These are phyloP conservation scores for Spisula solida DNA, from an alignment of 2,888 invertebrate genomes.

Conservation along the genomic window DNA sequence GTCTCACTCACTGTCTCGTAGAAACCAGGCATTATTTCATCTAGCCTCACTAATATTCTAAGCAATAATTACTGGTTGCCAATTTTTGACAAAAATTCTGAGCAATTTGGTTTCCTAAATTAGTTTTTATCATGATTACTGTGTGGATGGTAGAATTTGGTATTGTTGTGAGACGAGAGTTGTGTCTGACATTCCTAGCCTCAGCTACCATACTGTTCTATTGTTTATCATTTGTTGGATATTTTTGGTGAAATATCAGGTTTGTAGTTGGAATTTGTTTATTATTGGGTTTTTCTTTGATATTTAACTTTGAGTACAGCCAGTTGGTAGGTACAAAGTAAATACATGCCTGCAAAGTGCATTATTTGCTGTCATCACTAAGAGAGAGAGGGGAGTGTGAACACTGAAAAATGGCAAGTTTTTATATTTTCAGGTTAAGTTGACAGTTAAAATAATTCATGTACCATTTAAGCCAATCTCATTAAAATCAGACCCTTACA, in stretches of 20 bases:
- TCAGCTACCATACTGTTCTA: neutral
- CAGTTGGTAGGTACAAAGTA: too few species aligned
- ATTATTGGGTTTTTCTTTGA: neutral
- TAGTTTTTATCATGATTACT: constrained; percentile 15
- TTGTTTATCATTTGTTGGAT: constrained; percentile 1
- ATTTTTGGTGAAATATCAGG: neutral
- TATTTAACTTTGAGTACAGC: neutral
- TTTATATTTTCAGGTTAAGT: too few species aligned
- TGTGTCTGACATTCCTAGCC: neutral
- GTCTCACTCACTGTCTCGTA: neutral
- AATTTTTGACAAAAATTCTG: constrained; percentile 19
- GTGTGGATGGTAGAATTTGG: neutral
- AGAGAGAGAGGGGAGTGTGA: too few species aligned
- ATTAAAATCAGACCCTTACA: too few species aligned
- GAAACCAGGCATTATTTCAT: neutral
- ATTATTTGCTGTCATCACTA: too few species aligned
- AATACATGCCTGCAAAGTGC: too few species aligned
- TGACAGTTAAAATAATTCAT: too few species aligned
- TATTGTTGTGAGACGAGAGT: neutral
- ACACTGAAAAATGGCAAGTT: too few species aligned
- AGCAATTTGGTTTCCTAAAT: neutral
- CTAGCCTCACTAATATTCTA: neutral
- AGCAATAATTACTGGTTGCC: constrained; percentile 10
- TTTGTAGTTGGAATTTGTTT: neutral
- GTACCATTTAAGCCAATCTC: too few species aligned